These are phyloP conservation scores for Anthophora plumipes DNA, from an alignment of 2,888 invertebrate species.

Conservation along the genomic window DNA sequence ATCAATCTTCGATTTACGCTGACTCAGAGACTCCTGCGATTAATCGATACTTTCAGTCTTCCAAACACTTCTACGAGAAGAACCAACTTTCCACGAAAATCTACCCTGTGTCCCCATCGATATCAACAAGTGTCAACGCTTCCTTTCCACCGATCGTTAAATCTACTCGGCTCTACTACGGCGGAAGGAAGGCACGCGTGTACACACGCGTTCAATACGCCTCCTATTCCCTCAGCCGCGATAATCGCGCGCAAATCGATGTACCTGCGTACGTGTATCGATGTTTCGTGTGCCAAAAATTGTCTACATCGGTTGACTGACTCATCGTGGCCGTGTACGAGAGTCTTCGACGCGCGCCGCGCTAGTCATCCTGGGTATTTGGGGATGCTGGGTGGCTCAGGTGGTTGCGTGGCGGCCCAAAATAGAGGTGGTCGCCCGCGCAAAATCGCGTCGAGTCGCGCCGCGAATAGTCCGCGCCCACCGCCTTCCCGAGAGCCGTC, in stretches of 20 bases:
- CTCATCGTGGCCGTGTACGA: constrained; percentile 58
- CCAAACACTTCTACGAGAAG: too few relatives aligned
- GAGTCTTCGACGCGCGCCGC: constrained; percentile 51
- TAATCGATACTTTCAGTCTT: too few relatives aligned
- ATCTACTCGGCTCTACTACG: too few relatives aligned
- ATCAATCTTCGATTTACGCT: too few relatives aligned
- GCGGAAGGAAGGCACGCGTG: too few relatives aligned
- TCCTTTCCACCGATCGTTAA: too few relatives aligned
- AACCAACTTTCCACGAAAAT: too few relatives aligned
- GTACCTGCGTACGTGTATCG: not conserved
- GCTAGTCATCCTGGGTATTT: constrained; percentile 80
- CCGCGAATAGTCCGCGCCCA: constrained; percentile 83
- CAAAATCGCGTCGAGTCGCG: constrained; percentile 80
- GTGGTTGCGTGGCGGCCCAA: constrained; percentile 83
- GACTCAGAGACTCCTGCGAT: too few relatives aligned
- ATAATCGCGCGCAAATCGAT: not conserved
- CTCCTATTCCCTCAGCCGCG: not conserved
- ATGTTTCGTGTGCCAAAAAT: constrained; percentile 53
- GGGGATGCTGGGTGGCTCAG: constrained; percentile 82
- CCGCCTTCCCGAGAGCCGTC: constrained; percentile 75
- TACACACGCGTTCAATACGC: not conserved
- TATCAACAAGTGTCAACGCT: constrained; percentile 7
- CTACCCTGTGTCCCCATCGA: too few relatives aligned
- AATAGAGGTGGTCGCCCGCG: constrained; percentile 83
- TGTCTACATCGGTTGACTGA: constrained; percentile 64